These are phyloP conservation scores for Philopotamus ludificatus DNA, from an alignment of 1,140 invertebrate species.

Conservation along the genomic window DNA sequence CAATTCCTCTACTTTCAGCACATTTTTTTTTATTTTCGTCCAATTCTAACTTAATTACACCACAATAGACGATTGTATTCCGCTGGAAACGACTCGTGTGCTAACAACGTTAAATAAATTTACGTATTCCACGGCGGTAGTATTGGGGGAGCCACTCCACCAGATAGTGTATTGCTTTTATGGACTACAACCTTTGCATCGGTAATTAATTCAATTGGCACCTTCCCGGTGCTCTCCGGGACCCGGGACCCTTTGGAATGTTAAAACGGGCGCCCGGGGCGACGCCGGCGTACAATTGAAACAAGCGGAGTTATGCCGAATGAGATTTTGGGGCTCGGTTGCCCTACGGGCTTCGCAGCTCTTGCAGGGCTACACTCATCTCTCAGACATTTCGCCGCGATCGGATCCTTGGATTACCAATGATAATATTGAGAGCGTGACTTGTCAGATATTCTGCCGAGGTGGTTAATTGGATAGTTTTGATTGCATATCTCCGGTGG, in stretches of 20 bases:
- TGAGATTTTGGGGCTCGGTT: not conserved
- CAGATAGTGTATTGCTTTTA: constrained; percentile 6
- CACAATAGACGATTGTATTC: not conserved
- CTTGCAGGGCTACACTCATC: not conserved
- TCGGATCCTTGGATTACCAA: too few relatives aligned
- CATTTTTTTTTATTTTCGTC: too few relatives aligned
- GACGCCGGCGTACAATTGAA: constrained; percentile 28
- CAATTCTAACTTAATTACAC: constrained; percentile 14
- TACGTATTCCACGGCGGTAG: too few relatives aligned
- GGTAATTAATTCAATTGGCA: constrained; percentile 40
- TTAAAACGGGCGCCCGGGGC: constrained; percentile 4
- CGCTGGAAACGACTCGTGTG: too few relatives aligned
- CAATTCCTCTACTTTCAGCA: too few relatives aligned
- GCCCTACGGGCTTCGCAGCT: not conserved
- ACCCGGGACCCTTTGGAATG: constrained; percentile 25
- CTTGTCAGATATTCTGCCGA: too few relatives aligned
- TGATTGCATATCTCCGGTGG: too few relatives aligned
- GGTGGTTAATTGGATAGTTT: too few relatives aligned
- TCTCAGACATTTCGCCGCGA: not conserved
- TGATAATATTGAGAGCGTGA: too few relatives aligned
- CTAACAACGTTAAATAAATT: too few relatives aligned
- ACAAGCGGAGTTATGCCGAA: constrained; percentile 12
- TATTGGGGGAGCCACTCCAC: too few relatives aligned
- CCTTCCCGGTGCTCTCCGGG: constrained; percentile 13
- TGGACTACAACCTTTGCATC: constrained; percentile 34